These are phyloP conservation scores for Andrena hattorfiana DNA, from an alignment of 2,888 invertebrate genomes.

Conservation along the genomic window DNA sequence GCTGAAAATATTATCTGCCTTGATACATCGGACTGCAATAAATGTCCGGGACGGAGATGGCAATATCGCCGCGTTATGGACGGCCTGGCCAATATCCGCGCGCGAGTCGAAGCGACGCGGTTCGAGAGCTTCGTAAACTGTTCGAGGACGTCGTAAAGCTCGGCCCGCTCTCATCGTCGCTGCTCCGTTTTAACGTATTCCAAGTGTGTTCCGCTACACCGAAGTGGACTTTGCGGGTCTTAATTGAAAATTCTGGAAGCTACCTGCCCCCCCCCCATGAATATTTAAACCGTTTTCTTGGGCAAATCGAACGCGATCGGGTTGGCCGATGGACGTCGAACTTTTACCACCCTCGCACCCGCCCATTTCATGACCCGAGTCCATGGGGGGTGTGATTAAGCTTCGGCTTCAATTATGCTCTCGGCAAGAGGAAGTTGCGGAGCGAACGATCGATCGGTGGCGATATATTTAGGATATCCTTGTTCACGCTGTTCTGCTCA, in stretches of 20 bases:
- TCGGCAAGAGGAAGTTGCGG: background rate
- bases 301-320: slow-evolving; percentile 31
- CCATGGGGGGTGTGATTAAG: slow-evolving; percentile 15
- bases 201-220: background rate
- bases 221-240: background rate
- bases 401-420: slow-evolving; percentile 13
- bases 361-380: background rate
- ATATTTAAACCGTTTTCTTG: slow-evolving; percentile 14
- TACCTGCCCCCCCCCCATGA: background rate
- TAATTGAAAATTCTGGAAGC: slow-evolving; percentile 49
- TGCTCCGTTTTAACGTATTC: slow-evolving; percentile 38
- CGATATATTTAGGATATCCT: slow-evolving; percentile 26
- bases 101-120: slow-evolving; percentile 12
- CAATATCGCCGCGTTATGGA: slow-evolving; percentile 43
- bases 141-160: slow-evolving; percentile 22
- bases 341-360: background rate
- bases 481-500: slow-evolving; percentile 22
- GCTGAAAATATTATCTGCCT: slow-evolving; percentile 45
- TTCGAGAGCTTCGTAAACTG: slow-evolving; percentile 35
- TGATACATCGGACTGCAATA: slow-evolving; percentile 33
- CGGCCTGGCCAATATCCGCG: slow-evolving; percentile 37
- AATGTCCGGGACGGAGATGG: slow-evolving; percentile 34
- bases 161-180: background rate
- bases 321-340: background rate
- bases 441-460: slow-evolving; percentile 12